These are phyloP conservation scores for Poecilobothrus nobilitatus DNA, from an alignment of 2,888 invertebrate species.

Conservation along the genomic window DNA sequence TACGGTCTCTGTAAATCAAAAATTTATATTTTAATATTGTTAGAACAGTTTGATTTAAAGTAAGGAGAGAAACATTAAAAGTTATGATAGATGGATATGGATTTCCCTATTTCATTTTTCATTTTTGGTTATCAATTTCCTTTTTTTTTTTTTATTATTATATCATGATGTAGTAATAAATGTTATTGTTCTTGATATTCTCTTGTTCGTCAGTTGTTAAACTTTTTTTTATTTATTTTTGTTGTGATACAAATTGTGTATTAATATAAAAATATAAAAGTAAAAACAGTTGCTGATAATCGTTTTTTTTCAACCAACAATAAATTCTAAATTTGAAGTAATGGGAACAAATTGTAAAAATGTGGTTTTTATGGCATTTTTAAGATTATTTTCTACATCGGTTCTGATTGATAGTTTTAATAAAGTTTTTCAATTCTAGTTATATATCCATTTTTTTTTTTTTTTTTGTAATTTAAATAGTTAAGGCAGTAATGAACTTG, in stretches of 20 bases:
- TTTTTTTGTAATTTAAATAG: too few species aligned
- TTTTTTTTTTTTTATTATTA: neutral
- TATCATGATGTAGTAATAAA: neutral
- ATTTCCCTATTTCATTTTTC: neutral
- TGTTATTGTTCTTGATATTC: neutral
- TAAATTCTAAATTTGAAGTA: neutral
- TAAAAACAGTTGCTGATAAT: neutral
- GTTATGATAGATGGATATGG: neutral
- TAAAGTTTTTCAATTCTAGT: neutral
- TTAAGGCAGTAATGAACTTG: too few species aligned
- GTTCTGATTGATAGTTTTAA: neutral
- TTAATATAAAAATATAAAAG: neutral
- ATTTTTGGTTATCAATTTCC: neutral
- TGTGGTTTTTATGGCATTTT: constrained; percentile 1
- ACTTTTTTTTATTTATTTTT: neutral
- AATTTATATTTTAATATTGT: too few species aligned
- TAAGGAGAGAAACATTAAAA: neutral
- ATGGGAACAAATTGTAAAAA: neutral
- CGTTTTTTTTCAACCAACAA: neutral
- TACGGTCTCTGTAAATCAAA: too few species aligned
- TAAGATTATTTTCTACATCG: neutral
- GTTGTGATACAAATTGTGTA: neutral
- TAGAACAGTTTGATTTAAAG: too few species aligned
- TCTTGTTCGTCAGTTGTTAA: neutral
- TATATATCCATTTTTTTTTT: too few species aligned